A percentile compares a stretch with the other conserved stretches of the same genome.
Conservation (phyloP, 2,888 invertebrate species). For the Yponomeuta sedellus region DNA sequence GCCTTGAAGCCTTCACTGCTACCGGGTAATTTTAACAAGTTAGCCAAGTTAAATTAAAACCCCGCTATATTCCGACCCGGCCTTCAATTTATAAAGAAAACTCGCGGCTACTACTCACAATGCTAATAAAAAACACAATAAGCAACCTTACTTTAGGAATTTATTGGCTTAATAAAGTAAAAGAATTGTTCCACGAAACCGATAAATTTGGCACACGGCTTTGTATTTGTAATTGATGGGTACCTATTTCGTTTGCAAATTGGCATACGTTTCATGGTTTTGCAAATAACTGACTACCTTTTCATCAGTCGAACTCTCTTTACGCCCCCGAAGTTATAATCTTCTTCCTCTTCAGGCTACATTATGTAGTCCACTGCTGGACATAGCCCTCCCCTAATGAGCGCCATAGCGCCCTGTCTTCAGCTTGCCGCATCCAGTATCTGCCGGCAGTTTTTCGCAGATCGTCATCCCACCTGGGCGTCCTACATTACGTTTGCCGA, state of each 20-base stretch:
- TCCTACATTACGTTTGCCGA: too few relatives aligned
- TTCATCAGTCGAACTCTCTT: not conserved
- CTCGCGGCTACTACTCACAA: not conserved
- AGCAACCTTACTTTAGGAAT: not conserved
- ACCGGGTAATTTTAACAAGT: not conserved
- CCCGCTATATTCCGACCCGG: not conserved
- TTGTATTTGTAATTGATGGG: not conserved
- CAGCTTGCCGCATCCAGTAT: too few relatives aligned
- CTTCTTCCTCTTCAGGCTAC: too few relatives aligned
- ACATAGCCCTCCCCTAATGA: too few relatives aligned
- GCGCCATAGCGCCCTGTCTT: too few relatives aligned
- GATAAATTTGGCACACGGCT: not conserved
- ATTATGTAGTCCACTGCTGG: too few relatives aligned
- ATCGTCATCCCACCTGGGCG: too few relatives aligned
- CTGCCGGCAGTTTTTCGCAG: too few relatives aligned
- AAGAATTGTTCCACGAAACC: not conserved
- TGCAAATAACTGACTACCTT: not conserved
- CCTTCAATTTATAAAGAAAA: conserved; percentile 8
- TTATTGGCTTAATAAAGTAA: not conserved
- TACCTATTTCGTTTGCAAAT: not conserved
- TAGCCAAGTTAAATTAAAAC: conserved; percentile 9
- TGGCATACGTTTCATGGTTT: not conserved
- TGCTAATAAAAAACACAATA: not conserved
- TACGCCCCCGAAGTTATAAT: too few relatives aligned
- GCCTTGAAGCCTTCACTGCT: not conserved